These are phyloP conservation scores for Ochropleura plecta DNA, from an alignment of 2,888 invertebrate species.

Conservation along the genomic window DNA sequence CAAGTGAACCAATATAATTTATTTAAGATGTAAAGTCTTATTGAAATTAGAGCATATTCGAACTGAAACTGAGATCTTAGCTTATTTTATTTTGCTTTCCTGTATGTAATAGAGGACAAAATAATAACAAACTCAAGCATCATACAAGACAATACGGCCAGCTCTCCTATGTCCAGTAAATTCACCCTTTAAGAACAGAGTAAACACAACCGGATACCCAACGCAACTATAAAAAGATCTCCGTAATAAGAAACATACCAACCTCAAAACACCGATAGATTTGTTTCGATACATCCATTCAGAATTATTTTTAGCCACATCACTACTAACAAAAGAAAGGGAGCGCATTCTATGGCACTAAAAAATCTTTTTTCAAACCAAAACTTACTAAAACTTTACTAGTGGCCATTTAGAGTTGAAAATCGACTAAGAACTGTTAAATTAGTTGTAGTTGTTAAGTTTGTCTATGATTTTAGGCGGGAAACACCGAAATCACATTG, in stretches of 20 bases:
- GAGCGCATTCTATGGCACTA: slow-evolving; percentile 60
- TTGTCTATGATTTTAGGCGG: slow-evolving; percentile 72
- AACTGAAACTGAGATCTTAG: background rate
- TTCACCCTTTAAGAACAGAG: slow-evolving; percentile 16
- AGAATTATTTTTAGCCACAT: slow-evolving; percentile 81
- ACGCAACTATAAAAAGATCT: slow-evolving; percentile 66
- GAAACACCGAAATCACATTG: slow-evolving; percentile 82
- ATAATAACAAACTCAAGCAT: background rate
- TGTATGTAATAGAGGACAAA: background rate
- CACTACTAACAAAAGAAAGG: slow-evolving; percentile 82
- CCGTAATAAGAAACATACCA: slow-evolving; percentile 70
- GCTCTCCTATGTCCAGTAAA: slow-evolving; percentile 1
- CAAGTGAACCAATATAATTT: background rate
- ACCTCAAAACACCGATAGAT: slow-evolving; percentile 73
- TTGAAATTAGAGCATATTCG: background rate
- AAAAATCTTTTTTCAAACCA: slow-evolving; percentile 23
- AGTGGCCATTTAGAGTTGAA: slow-evolving; percentile 48
- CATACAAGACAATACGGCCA: background rate
- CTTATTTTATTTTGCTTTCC: background rate
- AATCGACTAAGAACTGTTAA: slow-evolving; percentile 47
- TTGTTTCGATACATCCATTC: slow-evolving; percentile 78
- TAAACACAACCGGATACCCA: slow-evolving; percentile 65
- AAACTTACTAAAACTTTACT: slow-evolving; percentile 43
- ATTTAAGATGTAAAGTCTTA: background rate
- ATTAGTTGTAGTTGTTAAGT: slow-evolving; percentile 45